Evolutionary conservation across 2,797 vertebrate genomes (phyloP), one percentile per base, ranked within the genome.

Genomic region (Linurgus olivaceus): DNA sequence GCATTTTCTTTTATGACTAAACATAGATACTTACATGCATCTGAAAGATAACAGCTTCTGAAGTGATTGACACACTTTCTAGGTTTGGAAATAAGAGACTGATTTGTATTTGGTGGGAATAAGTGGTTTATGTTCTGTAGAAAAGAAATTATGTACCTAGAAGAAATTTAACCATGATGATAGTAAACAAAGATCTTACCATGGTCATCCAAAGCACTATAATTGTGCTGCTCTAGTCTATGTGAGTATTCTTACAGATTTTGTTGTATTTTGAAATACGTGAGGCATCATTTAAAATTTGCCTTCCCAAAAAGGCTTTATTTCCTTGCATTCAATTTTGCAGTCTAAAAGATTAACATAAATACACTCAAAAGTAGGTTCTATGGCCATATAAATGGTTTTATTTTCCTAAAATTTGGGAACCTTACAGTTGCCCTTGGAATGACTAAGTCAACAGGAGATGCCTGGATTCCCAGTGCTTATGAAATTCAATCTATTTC

Each of bases 401-500:
- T 91, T 73, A 77, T 91, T 93, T 96, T 88, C 35, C 29, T 35
- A 0, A 67, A n/a, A 82, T 76, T 29, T 86, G 45, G 25, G 65
- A 77, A 83, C 29, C 37, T 89, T 76, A 52, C n/a, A 42, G 67
- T 71, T 87, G 55, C 59, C 75, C 84, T 91, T 95, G 89, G 89
- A 95, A 89, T 86, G 78, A 57, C 63, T 86, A 94, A 83, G 31
- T 96, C 81, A 95, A 94, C 89, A 94, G 72, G 68, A 94, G 87
- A 63, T 86, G 63, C 87, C 65, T 94, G 68, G 45, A 85, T 90
- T 96, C 75, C 65, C 55, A 73, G 48, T 38, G 72, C 72, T 95
- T 70, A 71, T 82, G 91, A 93, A 96, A 96, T 79, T 91, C 65
- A 67, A 90, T 96, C 88, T 94, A 40, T 94, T 94, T 90, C 91